A percentile compares a stretch with the other conserved stretches of the same genome.
Evolutionary conservation across 2,797 vertebrate genomes (phyloP).

Genomic region (Gymnocypris eckloni): DNA sequence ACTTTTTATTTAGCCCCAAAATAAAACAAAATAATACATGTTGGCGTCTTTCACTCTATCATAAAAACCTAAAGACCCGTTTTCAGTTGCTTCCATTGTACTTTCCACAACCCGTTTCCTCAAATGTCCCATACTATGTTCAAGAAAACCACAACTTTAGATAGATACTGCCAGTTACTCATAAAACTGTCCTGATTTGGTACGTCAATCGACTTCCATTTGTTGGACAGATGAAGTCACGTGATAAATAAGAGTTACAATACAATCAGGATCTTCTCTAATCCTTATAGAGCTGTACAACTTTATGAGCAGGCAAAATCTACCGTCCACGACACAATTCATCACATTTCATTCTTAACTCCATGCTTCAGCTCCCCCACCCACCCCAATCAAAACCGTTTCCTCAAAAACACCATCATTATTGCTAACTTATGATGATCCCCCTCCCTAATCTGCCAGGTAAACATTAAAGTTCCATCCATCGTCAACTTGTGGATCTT

Average conservation of each 20-base stretch:
- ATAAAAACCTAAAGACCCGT: conserved; percentile 65
- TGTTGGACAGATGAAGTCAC: background rate
- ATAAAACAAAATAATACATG: conserved; percentile 61
- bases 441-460: background rate
- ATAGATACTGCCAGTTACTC: conserved; percentile 9
- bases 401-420: background rate
- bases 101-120: conserved; percentile 35
- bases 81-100: conserved; percentile 45
- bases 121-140: background rate
- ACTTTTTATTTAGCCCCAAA: conserved; percentile 75
- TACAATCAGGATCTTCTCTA: background rate
- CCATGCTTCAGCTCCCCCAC: background rate
- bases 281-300: conserved; percentile 24
- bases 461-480: conserved; percentile 11
- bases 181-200: conserved; percentile 21
- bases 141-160: conserved; percentile 19
- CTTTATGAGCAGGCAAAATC: conserved; percentile 23
- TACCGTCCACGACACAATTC: conserved; percentile 12
- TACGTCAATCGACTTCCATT: background rate
- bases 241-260: background rate
- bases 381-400: background rate
- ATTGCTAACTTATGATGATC: conserved; percentile 33
- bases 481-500: conserved; percentile 5
- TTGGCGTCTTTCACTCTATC: conserved; percentile 67
- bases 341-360: conserved; percentile 12